Evolutionary conservation across 2,888 invertebrate genomes (phyloP), one percentile per base, ranked within the genome.

Genomic region (Acanthopleura granulata): DNA sequence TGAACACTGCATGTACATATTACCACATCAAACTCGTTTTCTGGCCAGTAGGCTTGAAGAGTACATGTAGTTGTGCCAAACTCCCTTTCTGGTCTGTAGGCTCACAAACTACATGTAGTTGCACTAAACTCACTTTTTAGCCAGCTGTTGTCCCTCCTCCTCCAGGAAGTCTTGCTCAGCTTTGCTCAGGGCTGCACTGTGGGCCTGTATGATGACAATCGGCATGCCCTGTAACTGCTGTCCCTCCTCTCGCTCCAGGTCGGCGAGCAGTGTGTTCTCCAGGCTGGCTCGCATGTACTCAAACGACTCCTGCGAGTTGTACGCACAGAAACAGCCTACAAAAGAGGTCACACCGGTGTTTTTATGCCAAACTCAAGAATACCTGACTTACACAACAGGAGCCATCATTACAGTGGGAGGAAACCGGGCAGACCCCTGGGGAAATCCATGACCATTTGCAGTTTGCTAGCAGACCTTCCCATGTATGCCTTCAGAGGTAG

Each of bases 201-300:
- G 95, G 40, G 96, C 94, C 90, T 97, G 96, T 91, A 98, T 94
- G 84, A 98, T 93, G 71, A 97, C 96, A 86, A 97, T 94, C 0
- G 97, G 97, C 81, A 97, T 91, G 79, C 95, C 91, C 91, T 96
- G 96, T 90, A 97, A 95, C 16, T 95, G 95, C 78, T 94, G 90
- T 86, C 96, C 94, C 88, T 97, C 97, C 87, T 97, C 96, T 84
- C 96, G 94, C 87, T 96, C 96, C 76, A 97, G 92, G 92, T 97
- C 97, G 25, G 95, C 95, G 15, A 97, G 92, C 40, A 98, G 92
- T 3, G 97, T 97, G 90, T 97, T 96, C 90, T 97, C 96, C 81
- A 98, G 93, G 90, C 96, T 96, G 76, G 95, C 95, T 82, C 96
- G 93, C 73, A 98, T 94, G 89, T 96, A 97, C 88, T 97, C 97